Evolutionary conservation across 37 sponge, comb jelly and placozoan genomes (phyloP).

Genomic region (Chondrilla cf. caribensis): DNA sequence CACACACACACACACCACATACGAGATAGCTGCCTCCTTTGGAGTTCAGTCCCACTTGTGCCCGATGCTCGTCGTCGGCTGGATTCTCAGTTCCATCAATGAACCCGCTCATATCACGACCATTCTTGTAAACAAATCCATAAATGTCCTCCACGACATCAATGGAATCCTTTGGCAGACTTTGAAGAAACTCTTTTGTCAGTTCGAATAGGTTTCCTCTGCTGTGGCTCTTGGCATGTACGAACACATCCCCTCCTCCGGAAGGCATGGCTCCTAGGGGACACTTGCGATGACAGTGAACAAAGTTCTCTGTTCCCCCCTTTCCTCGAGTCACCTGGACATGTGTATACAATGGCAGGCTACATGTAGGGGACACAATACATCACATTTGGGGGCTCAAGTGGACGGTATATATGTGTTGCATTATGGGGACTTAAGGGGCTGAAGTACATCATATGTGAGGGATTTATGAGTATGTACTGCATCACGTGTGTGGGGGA

Average conservation of each 20-base stretch:
- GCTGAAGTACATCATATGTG: too few relatives aligned
- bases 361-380: not conserved
- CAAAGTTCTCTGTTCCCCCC: constrained; percentile 28
- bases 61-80: constrained; percentile 53
- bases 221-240: constrained; percentile 61
- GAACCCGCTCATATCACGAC: constrained; percentile 57
- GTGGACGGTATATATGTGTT: too few relatives aligned
- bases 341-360: not conserved
- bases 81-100: constrained; percentile 70
- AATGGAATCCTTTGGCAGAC: constrained; percentile 33
- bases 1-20: not conserved
- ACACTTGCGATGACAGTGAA: constrained; percentile 44
- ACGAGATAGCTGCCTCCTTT: constrained; percentile 53
- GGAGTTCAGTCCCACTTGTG: constrained; percentile 32
- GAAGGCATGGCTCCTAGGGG: constrained; percentile 42
- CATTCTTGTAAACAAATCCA: constrained; percentile 46
- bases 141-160: constrained; percentile 48
- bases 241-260: constrained; percentile 59
- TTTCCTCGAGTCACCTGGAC: constrained; percentile 23
- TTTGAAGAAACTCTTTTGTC: constrained; percentile 18
- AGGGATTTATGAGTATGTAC: too few relatives aligned
- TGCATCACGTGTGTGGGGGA: too few relatives aligned
- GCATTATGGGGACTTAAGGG: too few relatives aligned
- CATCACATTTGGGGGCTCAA: too few relatives aligned
- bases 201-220: constrained; percentile 48